A percentile compares a stretch with the other conserved stretches of the same genome.
Evolutionary conservation across 1,140 invertebrate species (phyloP).

Genomic region (Drosophila watanabei): DNA sequence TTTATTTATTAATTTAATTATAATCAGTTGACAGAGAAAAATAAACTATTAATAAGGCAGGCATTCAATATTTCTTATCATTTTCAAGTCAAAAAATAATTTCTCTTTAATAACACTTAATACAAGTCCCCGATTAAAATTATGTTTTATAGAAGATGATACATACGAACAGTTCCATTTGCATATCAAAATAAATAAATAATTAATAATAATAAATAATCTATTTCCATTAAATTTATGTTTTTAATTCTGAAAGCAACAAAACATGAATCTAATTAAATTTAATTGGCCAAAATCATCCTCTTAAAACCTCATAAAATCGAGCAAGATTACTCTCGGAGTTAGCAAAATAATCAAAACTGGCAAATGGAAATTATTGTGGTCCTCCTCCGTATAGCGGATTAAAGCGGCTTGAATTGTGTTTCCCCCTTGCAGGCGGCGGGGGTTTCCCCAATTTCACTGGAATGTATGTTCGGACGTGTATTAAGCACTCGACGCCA

Average conservation of each 20-base stretch:
- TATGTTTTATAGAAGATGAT: too few relatives aligned
- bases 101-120: too few relatives aligned
- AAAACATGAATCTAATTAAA: not conserved
- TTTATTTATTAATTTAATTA: not conserved
- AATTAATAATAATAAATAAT: too few relatives aligned
- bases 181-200: too few relatives aligned
- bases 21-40: not conserved
- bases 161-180: too few relatives aligned
- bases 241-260: too few relatives aligned
- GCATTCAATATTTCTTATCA: not conserved
- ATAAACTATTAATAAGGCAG: not conserved
- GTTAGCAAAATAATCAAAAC: slow-evolving; percentile 4
- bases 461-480: slow-evolving; percentile 7
- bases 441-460: not conserved
- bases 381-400: not conserved
- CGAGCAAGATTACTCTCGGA: not conserved
- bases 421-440: not conserved
- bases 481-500: slow-evolving; percentile 12
- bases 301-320: not conserved
- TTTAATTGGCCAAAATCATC: not conserved
- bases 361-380: not conserved
- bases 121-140: too few relatives aligned
- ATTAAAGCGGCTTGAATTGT: slow-evolving; percentile 9
- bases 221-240: too few relatives aligned
- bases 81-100: too few relatives aligned